These are phyloP conservation scores for Australoheros scitulus DNA, from an alignment of 2,113 vertebrate species.

Conservation along the genomic window DNA sequence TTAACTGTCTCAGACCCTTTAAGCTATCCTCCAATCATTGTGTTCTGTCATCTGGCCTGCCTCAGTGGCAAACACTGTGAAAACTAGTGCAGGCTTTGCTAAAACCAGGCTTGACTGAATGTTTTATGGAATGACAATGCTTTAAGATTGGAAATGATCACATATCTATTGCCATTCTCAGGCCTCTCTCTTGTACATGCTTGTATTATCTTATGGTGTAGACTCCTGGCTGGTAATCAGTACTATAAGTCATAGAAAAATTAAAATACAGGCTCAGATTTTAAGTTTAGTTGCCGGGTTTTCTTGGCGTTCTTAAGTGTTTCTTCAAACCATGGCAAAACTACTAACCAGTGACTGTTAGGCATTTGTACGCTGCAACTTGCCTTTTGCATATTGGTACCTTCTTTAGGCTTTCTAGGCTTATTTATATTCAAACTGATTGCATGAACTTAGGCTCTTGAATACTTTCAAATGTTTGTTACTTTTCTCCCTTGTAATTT, in stretches of 20 bases:
- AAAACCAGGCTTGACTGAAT: conserved; percentile 56
- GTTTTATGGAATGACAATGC: conserved; percentile 40
- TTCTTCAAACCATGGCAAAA: conserved; percentile 59
- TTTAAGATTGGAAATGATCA: conserved; percentile 33
- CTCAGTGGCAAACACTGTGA: conserved; percentile 74
- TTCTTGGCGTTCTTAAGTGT: conserved; percentile 32
- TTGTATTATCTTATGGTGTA: conserved; percentile 32
- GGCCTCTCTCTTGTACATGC: conserved; percentile 53
- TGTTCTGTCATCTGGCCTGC: conserved; percentile 67
- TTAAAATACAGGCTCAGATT: conserved; percentile 41
- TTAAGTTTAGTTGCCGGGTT: conserved; percentile 42
- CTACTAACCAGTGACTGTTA: conserved; percentile 69
- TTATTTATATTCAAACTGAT: conserved; percentile 70
- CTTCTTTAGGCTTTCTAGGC: conserved; percentile 61
- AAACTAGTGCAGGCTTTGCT: conserved; percentile 63
- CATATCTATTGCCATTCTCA: conserved; percentile 40
- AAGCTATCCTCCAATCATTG: conserved; percentile 67
- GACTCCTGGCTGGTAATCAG: conserved; percentile 40
- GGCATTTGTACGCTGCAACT: conserved; percentile 60
- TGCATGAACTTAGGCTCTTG: conserved; percentile 65
- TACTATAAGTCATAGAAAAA: conserved; percentile 59
- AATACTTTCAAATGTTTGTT: conserved; percentile 49
- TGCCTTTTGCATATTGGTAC: conserved; percentile 66
- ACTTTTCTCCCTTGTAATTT: conserved; percentile 44
- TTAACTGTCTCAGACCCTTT: conserved; percentile 46